Conservation (phyloP, 2,113 vertebrate species). For the Macroglossus sobrinus region DNA sequence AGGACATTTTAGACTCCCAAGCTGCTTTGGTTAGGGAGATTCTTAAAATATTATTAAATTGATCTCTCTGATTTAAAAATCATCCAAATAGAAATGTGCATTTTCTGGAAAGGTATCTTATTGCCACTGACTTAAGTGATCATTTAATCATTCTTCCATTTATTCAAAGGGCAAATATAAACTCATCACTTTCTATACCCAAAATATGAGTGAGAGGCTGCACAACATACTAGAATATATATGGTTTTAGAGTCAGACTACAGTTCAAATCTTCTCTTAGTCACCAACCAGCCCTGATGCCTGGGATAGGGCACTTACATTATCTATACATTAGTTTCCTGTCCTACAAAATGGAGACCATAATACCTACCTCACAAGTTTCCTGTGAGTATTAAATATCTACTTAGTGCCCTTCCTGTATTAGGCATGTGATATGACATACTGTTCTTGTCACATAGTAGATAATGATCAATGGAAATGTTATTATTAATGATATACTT, state of each 20-base stretch:
- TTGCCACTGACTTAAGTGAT: neutral
- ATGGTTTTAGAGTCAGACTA: neutral
- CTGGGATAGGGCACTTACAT: neutral
- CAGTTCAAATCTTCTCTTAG: neutral
- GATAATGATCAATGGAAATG: neutral
- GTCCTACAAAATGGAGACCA: neutral
- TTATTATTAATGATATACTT: neutral
- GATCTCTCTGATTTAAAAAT: constrained; percentile 3
- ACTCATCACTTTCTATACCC: neutral
- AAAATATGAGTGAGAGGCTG: neutral
- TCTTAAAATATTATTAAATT: neutral
- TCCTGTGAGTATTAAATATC: neutral
- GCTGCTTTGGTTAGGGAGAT: neutral
- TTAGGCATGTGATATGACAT: neutral
- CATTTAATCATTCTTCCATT: neutral
- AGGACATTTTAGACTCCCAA: neutral
- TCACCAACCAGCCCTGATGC: neutral
- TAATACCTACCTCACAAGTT: neutral
- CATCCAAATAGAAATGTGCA: neutral
- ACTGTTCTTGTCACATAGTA: neutral
- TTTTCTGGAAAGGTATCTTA: neutral
- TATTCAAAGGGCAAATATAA: neutral
- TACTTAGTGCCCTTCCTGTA: neutral
- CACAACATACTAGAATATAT: neutral
- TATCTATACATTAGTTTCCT: neutral